Evolutionary conservation across 2,797 vertebrate genomes (phyloP), one percentile per base, ranked within the genome.

Genomic region (Morelia viridis): DNA sequence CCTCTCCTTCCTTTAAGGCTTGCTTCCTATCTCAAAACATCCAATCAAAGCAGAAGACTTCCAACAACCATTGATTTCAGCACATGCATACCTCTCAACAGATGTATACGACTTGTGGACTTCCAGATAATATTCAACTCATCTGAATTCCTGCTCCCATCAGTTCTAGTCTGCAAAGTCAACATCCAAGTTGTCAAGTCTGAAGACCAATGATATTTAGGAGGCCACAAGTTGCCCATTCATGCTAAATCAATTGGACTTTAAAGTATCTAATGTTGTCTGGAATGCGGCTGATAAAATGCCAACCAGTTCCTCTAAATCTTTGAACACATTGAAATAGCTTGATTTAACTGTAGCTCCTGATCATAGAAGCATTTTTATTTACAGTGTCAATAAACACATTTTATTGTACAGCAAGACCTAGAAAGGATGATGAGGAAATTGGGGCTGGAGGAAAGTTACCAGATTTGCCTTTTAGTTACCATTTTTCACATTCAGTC

Each of bases 401-500:
- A 76, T 76, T 80, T 80, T 80, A 80, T 46, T 96, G 94, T 91
- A 92, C 95, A 57, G 60, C 92, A 87, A 96, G 46, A 5, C 0
- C 35, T 95, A 85, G 91, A 92, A 93, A 10, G 41, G 85, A 91
- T 84, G 58, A 92, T 88, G 96, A 95, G 87, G 1, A 95, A 76
- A 58, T 56, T 24, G 19, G 1, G 9, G 35, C 11, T 35, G 57
- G 17, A n/a, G 28, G 24, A 91, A 41, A 68, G 53, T 56, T 57
- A 60, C 62, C 87, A 26, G 31, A 76, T 8, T 11, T 94, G 35
- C 91, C 24, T 94, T 15, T 62, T 61, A 15, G 2, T 94, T 12
- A 89, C 60, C 58, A 71, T 35, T 95, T 80, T 95, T 89, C 28
- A 84, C 94, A 93, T 97, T 96, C 85, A 91, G 50, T 95, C 71